Conservation (phyloP, 2,113 vertebrate species). For the Isurus oxyrinchus region DNA sequence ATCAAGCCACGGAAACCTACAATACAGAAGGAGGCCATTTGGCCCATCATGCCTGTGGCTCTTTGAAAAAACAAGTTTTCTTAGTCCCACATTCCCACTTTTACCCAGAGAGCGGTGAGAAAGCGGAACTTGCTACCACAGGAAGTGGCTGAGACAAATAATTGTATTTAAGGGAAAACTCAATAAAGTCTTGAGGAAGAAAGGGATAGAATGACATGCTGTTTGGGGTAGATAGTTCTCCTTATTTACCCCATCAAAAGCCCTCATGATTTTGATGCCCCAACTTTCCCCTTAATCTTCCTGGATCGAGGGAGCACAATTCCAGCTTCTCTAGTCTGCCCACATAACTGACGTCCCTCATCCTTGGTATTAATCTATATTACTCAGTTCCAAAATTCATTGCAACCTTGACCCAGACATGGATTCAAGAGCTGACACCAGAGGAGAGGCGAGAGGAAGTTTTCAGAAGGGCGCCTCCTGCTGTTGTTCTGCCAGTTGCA, state of each 20-base stretch:
- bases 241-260: background rate
- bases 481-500: background rate
- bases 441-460: background rate
- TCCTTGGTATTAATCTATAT: background rate
- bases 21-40: too few species aligned
- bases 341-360: background rate
- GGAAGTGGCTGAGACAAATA: background rate
- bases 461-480: background rate
- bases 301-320: background rate
- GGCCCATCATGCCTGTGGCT: too few species aligned
- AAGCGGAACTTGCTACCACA: background rate
- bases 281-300: background rate
- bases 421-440: background rate
- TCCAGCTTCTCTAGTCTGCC: background rate
- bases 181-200: background rate
- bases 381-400: background rate
- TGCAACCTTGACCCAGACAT: background rate
- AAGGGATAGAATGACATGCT: background rate
- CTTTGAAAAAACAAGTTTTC: too few species aligned
- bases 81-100: too few species aligned
- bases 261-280: background rate
- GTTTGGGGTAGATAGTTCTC: background rate
- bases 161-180: background rate
- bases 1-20: too few species aligned
- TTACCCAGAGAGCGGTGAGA: too few species aligned